Conservation (phyloP, 2,113 vertebrate species). For the Gobiocypris rarus region DNA sequence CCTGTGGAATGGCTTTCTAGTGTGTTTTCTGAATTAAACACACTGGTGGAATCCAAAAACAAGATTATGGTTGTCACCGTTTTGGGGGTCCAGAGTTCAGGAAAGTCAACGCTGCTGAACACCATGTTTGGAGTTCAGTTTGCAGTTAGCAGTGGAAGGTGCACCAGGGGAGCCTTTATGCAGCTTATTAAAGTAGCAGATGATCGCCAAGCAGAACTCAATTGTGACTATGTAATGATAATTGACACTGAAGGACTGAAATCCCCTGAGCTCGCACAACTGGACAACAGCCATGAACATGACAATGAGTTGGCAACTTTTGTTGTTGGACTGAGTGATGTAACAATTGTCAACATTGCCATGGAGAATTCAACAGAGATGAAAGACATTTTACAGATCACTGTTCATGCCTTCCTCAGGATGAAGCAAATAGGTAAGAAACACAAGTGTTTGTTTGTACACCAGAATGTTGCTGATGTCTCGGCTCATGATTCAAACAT, state of each 20-base stretch:
- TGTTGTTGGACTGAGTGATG: slow-evolving; percentile 78
- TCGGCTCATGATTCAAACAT: no score
- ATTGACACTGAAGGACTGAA: slow-evolving; percentile 70
- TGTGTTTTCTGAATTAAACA: slow-evolving; percentile 65
- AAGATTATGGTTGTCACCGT: slow-evolving; percentile 65
- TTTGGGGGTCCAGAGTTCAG: slow-evolving; percentile 70
- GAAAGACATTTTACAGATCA: slow-evolving; percentile 68
- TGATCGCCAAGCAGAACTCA: slow-evolving; percentile 56
- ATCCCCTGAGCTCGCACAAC: slow-evolving; percentile 56
- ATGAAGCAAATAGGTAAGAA: slow-evolving; percentile 71
- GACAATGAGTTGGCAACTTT: slow-evolving; percentile 79
- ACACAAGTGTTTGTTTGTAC: slow-evolving; percentile 68
- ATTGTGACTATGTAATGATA: slow-evolving; percentile 68
- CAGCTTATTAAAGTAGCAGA: slow-evolving; percentile 60
- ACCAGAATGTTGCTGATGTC: no score
- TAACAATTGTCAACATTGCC: slow-evolving; percentile 74
- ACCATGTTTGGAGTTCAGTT: slow-evolving; percentile 86
- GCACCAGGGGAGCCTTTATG: slow-evolving; percentile 76
- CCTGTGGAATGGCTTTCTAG: slow-evolving; percentile 62
- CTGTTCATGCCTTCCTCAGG: slow-evolving; percentile 64
- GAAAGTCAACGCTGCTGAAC: slow-evolving; percentile 82
- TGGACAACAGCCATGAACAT: slow-evolving; percentile 64
- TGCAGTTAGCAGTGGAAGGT: slow-evolving; percentile 73
- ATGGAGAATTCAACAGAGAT: slow-evolving; percentile 64
- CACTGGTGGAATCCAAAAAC: slow-evolving; percentile 54